phyloP scores from a whole-genome alignment of 2,113 vertebrate species.

The Ondatra zibethicus region DNA sequence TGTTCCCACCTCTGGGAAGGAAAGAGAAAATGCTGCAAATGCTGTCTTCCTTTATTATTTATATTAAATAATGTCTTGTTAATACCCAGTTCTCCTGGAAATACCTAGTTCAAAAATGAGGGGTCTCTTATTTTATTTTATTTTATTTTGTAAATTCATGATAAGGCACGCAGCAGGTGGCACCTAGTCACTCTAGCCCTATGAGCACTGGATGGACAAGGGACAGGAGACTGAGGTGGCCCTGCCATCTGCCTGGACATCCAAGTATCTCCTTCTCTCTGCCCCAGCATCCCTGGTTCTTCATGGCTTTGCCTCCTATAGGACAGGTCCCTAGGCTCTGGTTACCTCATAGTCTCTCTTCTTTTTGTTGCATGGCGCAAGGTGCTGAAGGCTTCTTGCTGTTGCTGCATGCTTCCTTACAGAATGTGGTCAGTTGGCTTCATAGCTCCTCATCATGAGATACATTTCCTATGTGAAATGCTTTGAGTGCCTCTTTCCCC shows the following conservation, averaged over 20 bases:
- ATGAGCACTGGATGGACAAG: rapidly evolving
- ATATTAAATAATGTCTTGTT: constrained; percentile 35
- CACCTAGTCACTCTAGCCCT: neutral
- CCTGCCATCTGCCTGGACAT: neutral
- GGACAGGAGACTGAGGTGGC: rapidly evolving
- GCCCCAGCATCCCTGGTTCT: neutral
- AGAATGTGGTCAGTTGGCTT: neutral
- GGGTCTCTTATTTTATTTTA: rapidly evolving
- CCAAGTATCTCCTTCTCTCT: no score
- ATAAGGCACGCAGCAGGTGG: no score
- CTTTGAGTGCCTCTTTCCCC: constrained; percentile 33
- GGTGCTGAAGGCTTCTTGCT: neutral
- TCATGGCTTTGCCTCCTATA: neutral
- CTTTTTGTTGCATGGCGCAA: no score
- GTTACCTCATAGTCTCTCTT: neutral
- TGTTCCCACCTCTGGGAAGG: constrained; percentile 10
- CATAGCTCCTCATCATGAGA: neutral
- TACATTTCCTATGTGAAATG: constrained; percentile 7
- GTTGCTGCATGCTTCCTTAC: neutral
- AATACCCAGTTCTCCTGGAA: constrained; percentile 2
- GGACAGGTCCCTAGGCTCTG: neutral
- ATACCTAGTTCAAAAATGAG: neutral
- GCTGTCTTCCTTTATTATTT: constrained; percentile 44
- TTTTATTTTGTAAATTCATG: neutral
- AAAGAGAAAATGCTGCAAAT: neutral